These are phyloP conservation scores for Lepilemur septentrionalis DNA, from an alignment of 2,797 vertebrate genomes.

Conservation along the genomic window DNA sequence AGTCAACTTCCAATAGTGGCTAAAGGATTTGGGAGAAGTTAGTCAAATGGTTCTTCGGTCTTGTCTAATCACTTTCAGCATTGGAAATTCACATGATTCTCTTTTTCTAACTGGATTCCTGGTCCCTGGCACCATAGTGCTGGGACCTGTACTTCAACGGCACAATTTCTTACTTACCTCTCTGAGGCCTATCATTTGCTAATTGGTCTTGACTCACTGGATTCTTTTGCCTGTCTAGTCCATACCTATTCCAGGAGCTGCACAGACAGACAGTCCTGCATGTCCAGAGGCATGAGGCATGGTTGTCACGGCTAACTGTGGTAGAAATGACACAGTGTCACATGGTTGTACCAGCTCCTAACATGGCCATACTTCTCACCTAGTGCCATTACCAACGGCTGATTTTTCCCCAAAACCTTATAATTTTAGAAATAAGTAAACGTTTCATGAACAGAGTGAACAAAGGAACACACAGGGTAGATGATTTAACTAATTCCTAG, in stretches of 20 bases:
- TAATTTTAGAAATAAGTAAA: background rate
- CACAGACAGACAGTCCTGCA: background rate
- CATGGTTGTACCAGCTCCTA: background rate
- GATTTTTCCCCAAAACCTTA: background rate
- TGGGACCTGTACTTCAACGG: no score
- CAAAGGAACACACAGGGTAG: background rate
- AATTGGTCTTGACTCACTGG: background rate
- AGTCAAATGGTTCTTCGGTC: fast-evolving
- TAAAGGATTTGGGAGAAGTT: background rate
- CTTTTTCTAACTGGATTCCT: background rate
- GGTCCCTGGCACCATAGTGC: background rate
- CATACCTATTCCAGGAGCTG: background rate
- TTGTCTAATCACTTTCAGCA: background rate
- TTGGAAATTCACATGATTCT: background rate
- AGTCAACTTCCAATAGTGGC: background rate
- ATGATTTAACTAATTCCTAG: constrained; percentile 32
- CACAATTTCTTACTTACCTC: background rate
- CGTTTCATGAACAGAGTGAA: background rate
- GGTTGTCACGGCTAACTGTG: background rate
- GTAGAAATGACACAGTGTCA: background rate
- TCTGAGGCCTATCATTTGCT: background rate
- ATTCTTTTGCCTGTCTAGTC: background rate
- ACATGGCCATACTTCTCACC: no score
- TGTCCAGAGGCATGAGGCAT: background rate
- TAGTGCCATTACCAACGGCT: background rate